Conservation (phyloP, 2,888 invertebrate genomes). For the Hyalella azteca region DNA sequence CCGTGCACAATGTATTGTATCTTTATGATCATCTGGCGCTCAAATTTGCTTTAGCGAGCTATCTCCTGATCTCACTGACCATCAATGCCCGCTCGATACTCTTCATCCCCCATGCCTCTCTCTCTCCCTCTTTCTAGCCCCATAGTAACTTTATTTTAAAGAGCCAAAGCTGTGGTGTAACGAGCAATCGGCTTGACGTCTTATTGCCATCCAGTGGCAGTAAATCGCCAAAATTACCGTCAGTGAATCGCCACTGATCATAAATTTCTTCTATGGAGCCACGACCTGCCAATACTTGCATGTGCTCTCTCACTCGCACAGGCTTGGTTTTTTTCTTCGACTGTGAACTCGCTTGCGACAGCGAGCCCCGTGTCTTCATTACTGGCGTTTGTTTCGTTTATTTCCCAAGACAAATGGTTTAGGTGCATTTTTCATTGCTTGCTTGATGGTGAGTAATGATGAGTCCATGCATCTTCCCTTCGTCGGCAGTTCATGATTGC, state of each 20-base stretch:
- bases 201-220: not conserved
- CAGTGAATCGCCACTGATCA: not conserved
- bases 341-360: too few species aligned
- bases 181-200: not conserved
- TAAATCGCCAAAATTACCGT: conserved; percentile 9
- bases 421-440: too few species aligned
- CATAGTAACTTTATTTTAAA: not conserved
- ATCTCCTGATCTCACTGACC: not conserved
- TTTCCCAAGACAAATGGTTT: too few species aligned
- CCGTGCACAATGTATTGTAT: not conserved
- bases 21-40: not conserved
- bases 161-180: not conserved
- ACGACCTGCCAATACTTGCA: not conserved
- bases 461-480: too few species aligned
- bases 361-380: too few species aligned
- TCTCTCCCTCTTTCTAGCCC: conserved; percentile 34
- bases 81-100: too few species aligned
- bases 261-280: not conserved
- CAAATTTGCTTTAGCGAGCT: not conserved
- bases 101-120: not conserved
- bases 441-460: too few species aligned
- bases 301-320: too few species aligned
- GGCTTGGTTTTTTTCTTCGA: too few species aligned
- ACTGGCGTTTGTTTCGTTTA: too few species aligned
- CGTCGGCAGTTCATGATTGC: too few species aligned